Conservation (phyloP, 2,888 invertebrate genomes). For the Linyphia triangularis region DNA sequence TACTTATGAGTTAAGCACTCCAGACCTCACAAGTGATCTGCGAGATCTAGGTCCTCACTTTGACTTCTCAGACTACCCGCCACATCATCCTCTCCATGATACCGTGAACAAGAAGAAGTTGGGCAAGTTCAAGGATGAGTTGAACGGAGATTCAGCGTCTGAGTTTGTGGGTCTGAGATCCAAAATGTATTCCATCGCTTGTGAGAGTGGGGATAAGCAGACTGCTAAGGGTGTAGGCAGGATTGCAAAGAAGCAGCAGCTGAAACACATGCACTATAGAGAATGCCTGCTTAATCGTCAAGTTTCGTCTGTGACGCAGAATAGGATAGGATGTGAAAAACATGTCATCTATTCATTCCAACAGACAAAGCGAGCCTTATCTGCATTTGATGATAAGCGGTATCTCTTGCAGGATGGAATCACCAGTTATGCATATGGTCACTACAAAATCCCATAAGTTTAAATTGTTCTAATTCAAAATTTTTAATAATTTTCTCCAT, state of each 20-base stretch:
- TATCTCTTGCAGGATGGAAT: neutral
- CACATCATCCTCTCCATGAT: neutral
- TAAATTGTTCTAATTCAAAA: too few relatives aligned
- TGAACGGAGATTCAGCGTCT: neutral
- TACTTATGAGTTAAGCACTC: neutral
- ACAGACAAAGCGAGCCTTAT: neutral
- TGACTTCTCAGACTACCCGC: neutral
- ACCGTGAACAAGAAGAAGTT: slow-evolving; percentile 26
- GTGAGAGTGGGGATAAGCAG: neutral
- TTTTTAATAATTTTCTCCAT: too few relatives aligned
- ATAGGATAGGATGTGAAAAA: neutral
- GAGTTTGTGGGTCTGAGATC: neutral
- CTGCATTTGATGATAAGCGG: neutral
- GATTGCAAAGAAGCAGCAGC: neutral
- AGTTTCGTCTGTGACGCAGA: neutral
- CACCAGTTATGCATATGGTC: neutral
- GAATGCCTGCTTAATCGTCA: neutral
- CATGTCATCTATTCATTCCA: neutral
- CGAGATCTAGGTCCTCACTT: neutral
- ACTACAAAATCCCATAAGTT: neutral
- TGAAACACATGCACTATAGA: neutral
- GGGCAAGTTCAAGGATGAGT: slow-evolving; percentile 8
- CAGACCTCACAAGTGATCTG: slow-evolving; percentile 2
- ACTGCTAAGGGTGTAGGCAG: neutral
- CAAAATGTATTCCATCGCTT: neutral